Base-by-base conservation (phyloP, 2,888 invertebrate genomes). In the Athripsodes cinereus region DNA sequence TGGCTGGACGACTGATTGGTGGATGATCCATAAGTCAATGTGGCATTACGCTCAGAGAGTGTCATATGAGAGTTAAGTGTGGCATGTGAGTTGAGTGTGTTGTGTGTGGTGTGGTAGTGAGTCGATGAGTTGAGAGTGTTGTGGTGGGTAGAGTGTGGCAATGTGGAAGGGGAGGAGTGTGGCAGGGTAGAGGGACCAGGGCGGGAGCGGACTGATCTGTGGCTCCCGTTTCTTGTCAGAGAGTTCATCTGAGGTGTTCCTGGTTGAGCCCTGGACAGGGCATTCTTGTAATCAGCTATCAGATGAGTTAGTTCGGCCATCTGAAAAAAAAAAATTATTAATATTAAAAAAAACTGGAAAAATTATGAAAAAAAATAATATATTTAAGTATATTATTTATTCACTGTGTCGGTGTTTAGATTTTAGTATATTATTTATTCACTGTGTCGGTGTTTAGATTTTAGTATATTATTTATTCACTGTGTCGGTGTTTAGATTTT, bases 201-300 rank as follows among this genome's bases (percentile, higher is more conserved):
- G 21, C 68, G 67, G 49, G 74, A 75, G 22, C 80, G 75, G 22
- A 82, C 71, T 21, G 85, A 85, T 60, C 87, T 81, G 67, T 84
- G 85, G 34, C 85, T 85, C 46, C 86, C 86, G 70, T 83, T 82
- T 10, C 88, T 76, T 1, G 90, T 88, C 8, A 91, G 77, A 0
- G 90, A 88, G 69, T 86, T 88, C 82, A 89, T 83, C 65, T 87
- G 87, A 0, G 92, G 91, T 0, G 91, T 90, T 5, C 87, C 88
- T 0, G 88, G 84, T 58, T 82, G 76, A 46, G 86, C 84, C 34
- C 88, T 87, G 0, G 87, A 87, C 65, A 92, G 72, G 0, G 92
- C 90, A 76, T 95, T 95, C 86, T 94, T 95, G 73, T 95, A 95
- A 75, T 95, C 95, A 21, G 95, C 94, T 69, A 94, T 93, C 22